Evolutionary conservation across 2,113 vertebrate genomes (phyloP).

Genomic region (Mirza zaza): DNA sequence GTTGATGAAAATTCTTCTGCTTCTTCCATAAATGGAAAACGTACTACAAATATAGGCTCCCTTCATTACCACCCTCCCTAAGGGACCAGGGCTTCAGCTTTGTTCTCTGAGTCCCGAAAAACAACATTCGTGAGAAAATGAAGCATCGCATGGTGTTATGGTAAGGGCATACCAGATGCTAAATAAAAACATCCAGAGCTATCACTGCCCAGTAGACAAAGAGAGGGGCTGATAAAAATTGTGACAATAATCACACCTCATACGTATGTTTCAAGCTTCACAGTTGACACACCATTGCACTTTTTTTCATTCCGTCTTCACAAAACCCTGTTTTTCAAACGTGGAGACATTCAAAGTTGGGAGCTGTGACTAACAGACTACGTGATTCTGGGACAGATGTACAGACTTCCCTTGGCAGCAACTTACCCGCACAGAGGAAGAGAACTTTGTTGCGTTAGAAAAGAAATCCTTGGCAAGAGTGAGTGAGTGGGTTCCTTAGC

Average conservation of each 20-base stretch:
- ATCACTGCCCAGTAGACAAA: fast-evolving
- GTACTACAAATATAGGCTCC: neutral
- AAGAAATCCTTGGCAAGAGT: too few species aligned
- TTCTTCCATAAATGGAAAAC: neutral
- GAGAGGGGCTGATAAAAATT: too few species aligned
- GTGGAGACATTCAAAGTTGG: neutral
- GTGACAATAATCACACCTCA: fast-evolving
- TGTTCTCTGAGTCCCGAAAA: neutral
- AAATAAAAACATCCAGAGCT: neutral
- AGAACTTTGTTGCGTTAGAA: neutral
- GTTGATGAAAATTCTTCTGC: neutral
- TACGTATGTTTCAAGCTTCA: fast-evolving
- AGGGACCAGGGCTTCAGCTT: neutral
- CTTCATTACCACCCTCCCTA: neutral
- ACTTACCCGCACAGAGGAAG: fast-evolving
- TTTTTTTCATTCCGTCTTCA: neutral
- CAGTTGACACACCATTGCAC: fast-evolving
- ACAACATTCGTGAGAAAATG: neutral
- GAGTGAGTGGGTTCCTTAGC: fast-evolving
- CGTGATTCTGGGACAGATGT: neutral
- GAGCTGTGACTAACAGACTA: fast-evolving
- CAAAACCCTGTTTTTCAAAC: fast-evolving
- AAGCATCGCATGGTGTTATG: fast-evolving
- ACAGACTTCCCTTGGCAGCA: neutral
- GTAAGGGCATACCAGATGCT: neutral